phyloP scores from a whole-genome alignment of 2,113 vertebrate species.

The Ascaphus truei region DNA sequence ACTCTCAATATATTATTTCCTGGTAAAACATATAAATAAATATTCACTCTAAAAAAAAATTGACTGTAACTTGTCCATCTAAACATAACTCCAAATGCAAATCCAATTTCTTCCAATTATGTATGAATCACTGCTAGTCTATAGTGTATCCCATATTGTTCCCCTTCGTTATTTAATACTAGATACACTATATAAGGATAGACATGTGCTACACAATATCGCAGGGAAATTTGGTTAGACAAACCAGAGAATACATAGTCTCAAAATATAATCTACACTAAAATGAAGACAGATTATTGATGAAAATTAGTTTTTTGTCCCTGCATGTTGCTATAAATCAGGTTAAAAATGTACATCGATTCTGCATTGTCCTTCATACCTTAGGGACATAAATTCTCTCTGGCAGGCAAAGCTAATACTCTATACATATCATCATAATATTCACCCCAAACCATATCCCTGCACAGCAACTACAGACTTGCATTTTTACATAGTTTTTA shows the following conservation, averaged over 20 bases:
- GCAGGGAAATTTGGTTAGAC: background rate
- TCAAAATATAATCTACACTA: background rate
- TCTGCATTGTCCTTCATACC: background rate
- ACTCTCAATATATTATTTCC: too few relatives aligned
- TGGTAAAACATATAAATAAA: too few relatives aligned
- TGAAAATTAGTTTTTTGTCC: conserved; percentile 21
- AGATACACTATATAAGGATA: background rate
- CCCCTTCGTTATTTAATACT: too few relatives aligned
- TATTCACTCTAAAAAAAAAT: too few relatives aligned
- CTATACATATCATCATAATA: background rate
- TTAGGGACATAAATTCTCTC: background rate
- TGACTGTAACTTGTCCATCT: too few relatives aligned
- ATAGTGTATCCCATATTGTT: too few relatives aligned
- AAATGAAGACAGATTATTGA: conserved; percentile 27
- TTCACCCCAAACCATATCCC: background rate
- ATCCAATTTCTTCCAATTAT: too few relatives aligned
- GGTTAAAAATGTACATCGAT: conserved; percentile 3
- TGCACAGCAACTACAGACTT: background rate
- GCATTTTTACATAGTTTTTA: background rate
- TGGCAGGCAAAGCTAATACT: background rate
- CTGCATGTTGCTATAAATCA: conserved; percentile 14
- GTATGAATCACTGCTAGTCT: too few relatives aligned
- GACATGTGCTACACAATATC: background rate
- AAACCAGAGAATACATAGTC: background rate
- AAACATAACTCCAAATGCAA: too few relatives aligned